These are phyloP conservation scores for Trissonchulus sp. DNA, from an alignment of 2,888 invertebrate genomes.

Conservation along the genomic window DNA sequence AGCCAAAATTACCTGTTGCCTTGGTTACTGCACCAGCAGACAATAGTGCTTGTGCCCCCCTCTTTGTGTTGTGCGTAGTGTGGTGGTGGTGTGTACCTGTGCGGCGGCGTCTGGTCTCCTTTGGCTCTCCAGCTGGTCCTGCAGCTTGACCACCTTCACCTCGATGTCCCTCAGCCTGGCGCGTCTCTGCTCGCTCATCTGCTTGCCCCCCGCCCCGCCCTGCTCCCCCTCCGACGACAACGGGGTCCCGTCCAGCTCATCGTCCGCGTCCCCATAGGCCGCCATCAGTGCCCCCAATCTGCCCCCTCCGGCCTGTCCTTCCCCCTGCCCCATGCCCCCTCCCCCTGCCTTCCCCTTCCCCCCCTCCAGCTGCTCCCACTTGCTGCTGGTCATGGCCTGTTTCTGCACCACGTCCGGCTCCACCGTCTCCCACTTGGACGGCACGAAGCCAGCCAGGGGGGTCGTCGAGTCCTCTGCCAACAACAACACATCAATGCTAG, in stretches of 20 bases:
- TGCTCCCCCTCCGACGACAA: slow-evolving; percentile 24
- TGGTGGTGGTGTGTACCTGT: slow-evolving; percentile 59
- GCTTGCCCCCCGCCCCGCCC: slow-evolving; percentile 21
- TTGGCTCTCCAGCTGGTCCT: slow-evolving; percentile 80
- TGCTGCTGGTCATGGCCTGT: slow-evolving; percentile 73
- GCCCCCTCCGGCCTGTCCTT: slow-evolving; percentile 56
- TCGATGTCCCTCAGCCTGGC: slow-evolving; percentile 35
- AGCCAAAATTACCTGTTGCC: no score
- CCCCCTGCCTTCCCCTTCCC: slow-evolving; percentile 43
- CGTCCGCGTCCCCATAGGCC: slow-evolving; percentile 50
- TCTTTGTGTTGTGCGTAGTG: neutral
- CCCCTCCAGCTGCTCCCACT: slow-evolving; percentile 72
- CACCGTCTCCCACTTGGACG: slow-evolving; percentile 92
- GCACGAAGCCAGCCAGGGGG: slow-evolving; percentile 61
- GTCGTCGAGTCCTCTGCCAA: neutral
- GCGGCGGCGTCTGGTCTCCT: slow-evolving; percentile 66
- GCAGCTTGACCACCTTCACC: slow-evolving; percentile 84
- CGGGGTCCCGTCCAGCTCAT: slow-evolving; percentile 40
- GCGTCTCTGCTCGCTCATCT: slow-evolving; percentile 22
- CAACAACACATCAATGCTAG: no score
- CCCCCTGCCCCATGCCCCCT: slow-evolving; percentile 32
- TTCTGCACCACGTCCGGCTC: slow-evolving; percentile 75
- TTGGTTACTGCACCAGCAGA: no score
- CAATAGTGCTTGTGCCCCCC: neutral
- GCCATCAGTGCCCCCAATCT: slow-evolving; percentile 59